Evolutionary conservation across 2,113 vertebrate species (phyloP).

Genomic region (Tinamus guttatus): DNA sequence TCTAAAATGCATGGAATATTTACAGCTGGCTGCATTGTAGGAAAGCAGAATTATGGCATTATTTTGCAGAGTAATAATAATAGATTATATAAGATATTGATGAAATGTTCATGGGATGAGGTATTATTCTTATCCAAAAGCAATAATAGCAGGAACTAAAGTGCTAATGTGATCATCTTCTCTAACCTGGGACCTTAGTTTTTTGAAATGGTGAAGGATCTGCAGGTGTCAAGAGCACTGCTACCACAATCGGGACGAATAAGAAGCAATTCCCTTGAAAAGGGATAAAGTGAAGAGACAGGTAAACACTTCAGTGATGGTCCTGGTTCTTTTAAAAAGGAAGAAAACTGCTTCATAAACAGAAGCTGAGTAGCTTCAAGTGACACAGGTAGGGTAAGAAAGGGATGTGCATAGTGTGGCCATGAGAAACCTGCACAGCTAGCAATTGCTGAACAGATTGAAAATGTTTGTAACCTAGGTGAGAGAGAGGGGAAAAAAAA

Average conservation of each 20-base stretch:
- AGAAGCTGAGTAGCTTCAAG: not conserved
- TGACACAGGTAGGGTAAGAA: not conserved
- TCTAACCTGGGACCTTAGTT: not conserved
- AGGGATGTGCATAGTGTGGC: not conserved
- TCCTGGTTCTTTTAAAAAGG: not conserved
- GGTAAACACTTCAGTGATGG: not conserved
- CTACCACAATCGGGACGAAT: not conserved
- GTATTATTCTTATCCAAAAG: not conserved
- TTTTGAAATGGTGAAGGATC: not conserved
- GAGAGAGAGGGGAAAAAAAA: not conserved
- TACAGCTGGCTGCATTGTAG: not conserved
- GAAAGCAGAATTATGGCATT: not conserved
- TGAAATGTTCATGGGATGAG: not conserved
- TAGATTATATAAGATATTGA: not conserved
- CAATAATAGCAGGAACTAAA: not conserved
- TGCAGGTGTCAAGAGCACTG: not conserved
- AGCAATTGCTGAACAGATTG: not conserved
- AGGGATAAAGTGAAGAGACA: not conserved
- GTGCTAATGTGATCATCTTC: not conserved
- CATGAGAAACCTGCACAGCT: not conserved
- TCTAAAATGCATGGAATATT: not conserved
- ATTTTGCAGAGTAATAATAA: not conserved
- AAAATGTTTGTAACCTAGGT: not conserved
- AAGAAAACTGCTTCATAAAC: not conserved
- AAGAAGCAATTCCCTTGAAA: not conserved